Conservation (phyloP, 2,888 invertebrate genomes). For the Tetheella fluctuosa region DNA sequence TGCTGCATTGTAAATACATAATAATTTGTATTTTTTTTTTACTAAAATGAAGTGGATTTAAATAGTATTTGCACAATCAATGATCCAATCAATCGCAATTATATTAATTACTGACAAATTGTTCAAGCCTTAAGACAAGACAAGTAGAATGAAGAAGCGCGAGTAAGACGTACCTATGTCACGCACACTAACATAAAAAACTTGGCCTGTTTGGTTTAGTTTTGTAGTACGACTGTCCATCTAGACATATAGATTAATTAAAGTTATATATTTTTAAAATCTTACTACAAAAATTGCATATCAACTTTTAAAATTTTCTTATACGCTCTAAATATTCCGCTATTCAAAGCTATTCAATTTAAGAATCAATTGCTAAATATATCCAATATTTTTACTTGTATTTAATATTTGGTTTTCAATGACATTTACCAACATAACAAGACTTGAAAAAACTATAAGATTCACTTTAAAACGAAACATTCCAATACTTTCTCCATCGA, state of each 20-base stretch:
- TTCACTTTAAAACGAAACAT: conserved; percentile 17
- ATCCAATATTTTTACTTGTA: background rate
- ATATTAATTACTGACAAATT: background rate
- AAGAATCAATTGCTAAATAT: background rate
- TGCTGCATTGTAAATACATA: background rate
- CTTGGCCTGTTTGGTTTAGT: too few relatives aligned
- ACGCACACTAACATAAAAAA: too few relatives aligned
- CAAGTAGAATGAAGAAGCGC: too few relatives aligned
- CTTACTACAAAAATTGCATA: too few relatives aligned
- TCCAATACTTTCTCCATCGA: conserved; percentile 63
- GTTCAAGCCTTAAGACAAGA: too few relatives aligned
- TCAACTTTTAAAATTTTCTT: background rate
- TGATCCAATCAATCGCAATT: background rate
- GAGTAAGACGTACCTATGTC: too few relatives aligned
- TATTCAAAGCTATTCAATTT: background rate
- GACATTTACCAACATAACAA: too few relatives aligned
- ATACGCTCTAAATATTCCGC: background rate
- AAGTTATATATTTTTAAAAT: too few relatives aligned
- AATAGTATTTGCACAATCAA: background rate
- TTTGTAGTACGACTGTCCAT: too few relatives aligned
- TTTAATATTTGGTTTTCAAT: background rate
- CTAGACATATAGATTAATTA: too few relatives aligned
- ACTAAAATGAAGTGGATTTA: background rate
- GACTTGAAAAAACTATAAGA: background rate
- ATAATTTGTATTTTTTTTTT: background rate